Evolutionary conservation across 2,113 vertebrate species (phyloP).

Genomic region (Pterophyllum scalare): DNA sequence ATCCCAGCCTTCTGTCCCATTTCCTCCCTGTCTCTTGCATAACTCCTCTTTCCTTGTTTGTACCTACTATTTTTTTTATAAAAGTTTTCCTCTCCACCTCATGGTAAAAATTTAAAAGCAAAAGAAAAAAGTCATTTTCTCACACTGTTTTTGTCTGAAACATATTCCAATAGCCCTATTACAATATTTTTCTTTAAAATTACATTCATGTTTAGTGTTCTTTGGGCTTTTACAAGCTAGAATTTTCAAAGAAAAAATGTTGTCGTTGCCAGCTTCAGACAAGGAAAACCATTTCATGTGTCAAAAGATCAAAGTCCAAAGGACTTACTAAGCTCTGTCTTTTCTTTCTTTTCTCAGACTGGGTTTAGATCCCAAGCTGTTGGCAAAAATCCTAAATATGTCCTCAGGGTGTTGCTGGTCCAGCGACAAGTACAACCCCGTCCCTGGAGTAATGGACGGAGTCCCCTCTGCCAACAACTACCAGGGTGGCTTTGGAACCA

Average conservation of each 20-base stretch:
- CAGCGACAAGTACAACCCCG: conserved; percentile 96
- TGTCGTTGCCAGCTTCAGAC: not conserved
- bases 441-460: conserved; percentile 97
- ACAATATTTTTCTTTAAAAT: not conserved
- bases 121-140: not conserved
- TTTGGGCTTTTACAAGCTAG: not conserved
- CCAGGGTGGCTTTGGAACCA: conserved; percentile 94
- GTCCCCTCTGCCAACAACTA: conserved; percentile 97
- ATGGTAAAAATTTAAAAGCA: not conserved
- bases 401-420: conserved; percentile 98
- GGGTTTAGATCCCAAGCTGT: conserved; percentile 95
- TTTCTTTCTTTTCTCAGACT: conserved; percentile 83
- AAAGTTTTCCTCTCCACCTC: not conserved
- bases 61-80: not conserved
- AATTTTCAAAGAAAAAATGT: not conserved
- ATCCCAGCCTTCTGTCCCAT: not conserved
- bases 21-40: not conserved
- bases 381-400: conserved; percentile 96
- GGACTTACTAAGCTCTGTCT: not conserved
- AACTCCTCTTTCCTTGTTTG: not conserved
- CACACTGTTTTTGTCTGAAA: not conserved
- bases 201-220: not conserved
- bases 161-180: not conserved
- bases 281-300: not conserved
- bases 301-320: not conserved